Base-by-base conservation (phyloP, 2,797 vertebrate species). In the Galagoides demidoff region DNA sequence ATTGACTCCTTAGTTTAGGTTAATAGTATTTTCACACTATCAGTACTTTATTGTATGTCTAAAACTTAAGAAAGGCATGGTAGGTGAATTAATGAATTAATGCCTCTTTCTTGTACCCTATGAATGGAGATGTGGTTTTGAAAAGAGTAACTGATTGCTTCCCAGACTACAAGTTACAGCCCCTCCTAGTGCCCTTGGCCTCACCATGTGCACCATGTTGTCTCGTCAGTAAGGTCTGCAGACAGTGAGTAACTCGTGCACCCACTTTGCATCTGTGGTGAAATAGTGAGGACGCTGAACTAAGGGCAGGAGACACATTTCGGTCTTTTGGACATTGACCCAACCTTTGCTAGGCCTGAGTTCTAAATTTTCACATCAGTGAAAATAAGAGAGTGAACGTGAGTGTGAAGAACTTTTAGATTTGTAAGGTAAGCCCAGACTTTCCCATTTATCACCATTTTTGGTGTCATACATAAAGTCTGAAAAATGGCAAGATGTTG, bases 1-100 rank as follows among this genome's bases (percentile, higher is more conserved):
- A 96, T 95, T 91, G 95, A 76, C 90, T 96, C 63, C 37, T 37
- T 96, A 61, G 57, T 94, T 97, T 94, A 84, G 84, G 39, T 90
- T 88, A 96, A 84, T 89, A 59, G 76, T 86, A 89, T 92, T 94
- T 95, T 85, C 76, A 94, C n/a, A 76, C 73, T 37, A 45, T 74
- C 57, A 17, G 63, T 71, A 34, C 17, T 29, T 91, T 87, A 64
- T 34, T 89, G 94, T 95, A 85, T 85, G 89, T 85, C 43, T 95
- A 20, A 94, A 92, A 96, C 31, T 90, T 90, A 74, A 78, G 73
- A 73, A 88, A 94, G 43, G 86, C 70, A 89, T 81, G 78, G 39
- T 84, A 45, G 84, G 52, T 23, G 12, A 34, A 94, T 94, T 84
- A 63, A 76, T 23, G 12, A 34, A 94, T 94, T 84, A 63, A 76